phyloP scores from a whole-genome alignment of 2,113 vertebrate genomes.

The Lates calcarifer region DNA sequence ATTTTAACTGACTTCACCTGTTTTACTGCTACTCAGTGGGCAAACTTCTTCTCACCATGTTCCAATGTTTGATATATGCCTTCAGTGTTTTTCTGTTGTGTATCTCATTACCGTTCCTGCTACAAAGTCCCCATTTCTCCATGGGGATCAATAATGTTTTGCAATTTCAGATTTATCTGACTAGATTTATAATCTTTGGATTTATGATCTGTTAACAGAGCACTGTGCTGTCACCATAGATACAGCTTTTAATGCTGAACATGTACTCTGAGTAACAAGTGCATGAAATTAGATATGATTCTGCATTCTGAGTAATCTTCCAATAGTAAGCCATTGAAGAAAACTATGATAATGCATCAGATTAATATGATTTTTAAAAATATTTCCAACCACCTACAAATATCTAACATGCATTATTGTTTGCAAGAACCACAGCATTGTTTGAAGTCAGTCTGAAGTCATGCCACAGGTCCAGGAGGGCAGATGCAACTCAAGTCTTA shows the following conservation, averaged over 20 bases:
- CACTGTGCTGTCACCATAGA: background rate
- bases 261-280: slow-evolving; percentile 11
- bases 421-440: background rate
- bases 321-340: background rate
- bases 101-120: background rate
- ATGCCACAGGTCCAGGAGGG: background rate
- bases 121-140: background rate
- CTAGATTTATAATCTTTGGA: slow-evolving; percentile 1
- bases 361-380: background rate
- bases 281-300: background rate
- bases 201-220: background rate
- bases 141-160: background rate
- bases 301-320: background rate
- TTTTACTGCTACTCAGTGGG: background rate
- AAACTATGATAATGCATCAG: background rate
- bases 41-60: background rate
- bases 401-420: background rate
- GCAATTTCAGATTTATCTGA: slow-evolving; percentile 3
- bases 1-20: background rate
- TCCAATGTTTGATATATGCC: background rate
- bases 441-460: background rate
- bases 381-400: background rate
- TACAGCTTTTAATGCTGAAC: background rate
- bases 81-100: background rate
- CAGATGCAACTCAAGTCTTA: background rate